phyloP scores from a whole-genome alignment of 2,797 vertebrate species.

The Sebastes miniatus region DNA sequence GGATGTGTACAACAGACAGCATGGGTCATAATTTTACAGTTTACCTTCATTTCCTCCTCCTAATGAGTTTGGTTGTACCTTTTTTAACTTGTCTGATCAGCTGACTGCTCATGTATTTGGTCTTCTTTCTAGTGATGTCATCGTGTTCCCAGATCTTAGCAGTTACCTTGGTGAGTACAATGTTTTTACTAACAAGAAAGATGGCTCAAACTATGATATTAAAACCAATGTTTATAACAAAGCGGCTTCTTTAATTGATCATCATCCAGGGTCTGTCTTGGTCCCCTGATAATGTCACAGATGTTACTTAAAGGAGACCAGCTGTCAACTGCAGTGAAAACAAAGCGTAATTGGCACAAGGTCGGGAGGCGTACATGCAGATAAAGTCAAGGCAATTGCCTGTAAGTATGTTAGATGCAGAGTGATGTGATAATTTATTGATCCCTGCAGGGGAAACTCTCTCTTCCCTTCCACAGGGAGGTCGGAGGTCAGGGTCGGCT shows the following conservation, averaged over 20 bases:
- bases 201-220: neutral
- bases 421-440: slow-evolving; percentile 48
- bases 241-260: neutral
- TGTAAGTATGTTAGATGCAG: slow-evolving; percentile 26
- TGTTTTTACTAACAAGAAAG: neutral
- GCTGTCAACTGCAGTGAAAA: slow-evolving; percentile 26
- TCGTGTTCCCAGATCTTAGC: neutral
- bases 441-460: slow-evolving; percentile 25
- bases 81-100: too few relatives aligned
- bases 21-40: neutral
- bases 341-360: slow-evolving; percentile 33
- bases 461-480: neutral
- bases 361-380: slow-evolving; percentile 5
- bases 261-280: neutral
- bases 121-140: neutral
- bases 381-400: slow-evolving; percentile 29
- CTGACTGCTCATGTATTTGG: neutral
- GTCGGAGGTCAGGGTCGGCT: slow-evolving; percentile 35
- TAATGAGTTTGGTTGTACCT: neutral
- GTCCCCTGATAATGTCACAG: neutral
- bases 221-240: neutral
- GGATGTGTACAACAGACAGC: neutral
- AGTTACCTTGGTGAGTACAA: neutral
- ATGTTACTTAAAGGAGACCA: slow-evolving; percentile 9
- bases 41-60: neutral